These are phyloP conservation scores for Cotesia chilonis DNA, from an alignment of 1,140 invertebrate genomes.

Conservation along the genomic window DNA sequence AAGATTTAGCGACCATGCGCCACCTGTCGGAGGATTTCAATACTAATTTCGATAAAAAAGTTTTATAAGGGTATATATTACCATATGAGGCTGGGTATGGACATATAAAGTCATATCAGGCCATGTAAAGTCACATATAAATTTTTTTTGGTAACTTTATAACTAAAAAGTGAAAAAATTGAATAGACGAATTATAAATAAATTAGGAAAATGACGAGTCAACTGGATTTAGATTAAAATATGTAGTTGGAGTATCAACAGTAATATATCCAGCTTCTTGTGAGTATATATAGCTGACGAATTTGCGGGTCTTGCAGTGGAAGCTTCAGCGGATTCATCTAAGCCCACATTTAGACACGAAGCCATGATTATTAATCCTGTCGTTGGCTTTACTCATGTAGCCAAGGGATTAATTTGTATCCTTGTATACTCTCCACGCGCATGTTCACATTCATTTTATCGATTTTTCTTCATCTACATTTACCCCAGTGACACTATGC, in stretches of 20 bases:
- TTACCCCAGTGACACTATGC: not conserved
- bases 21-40: too few relatives aligned
- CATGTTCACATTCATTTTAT: constrained; percentile 18
- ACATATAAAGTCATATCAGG: too few relatives aligned
- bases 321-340: constrained; percentile 11
- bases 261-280: not conserved
- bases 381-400: constrained; percentile 25
- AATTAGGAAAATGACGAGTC: not conserved
- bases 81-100: too few relatives aligned
- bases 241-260: too few relatives aligned
- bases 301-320: not conserved
- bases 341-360: constrained; percentile 28
- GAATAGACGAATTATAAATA: not conserved
- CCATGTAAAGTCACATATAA: too few relatives aligned
- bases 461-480: constrained; percentile 15
- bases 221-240: too few relatives aligned
- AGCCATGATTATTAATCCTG: constrained; percentile 40
- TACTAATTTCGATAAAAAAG: too few relatives aligned
- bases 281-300: not conserved
- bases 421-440: constrained; percentile 1
- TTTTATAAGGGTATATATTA: too few relatives aligned
- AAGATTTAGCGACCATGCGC: too few relatives aligned
- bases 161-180: too few relatives aligned
- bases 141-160: too few relatives aligned
- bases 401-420: constrained; percentile 29